A percentile compares a stretch with the other conserved stretches of the same genome.
These are phyloP conservation scores for Patagioenas fasciata DNA, from an alignment of 2,113 vertebrate genomes.

Conservation along the genomic window DNA sequence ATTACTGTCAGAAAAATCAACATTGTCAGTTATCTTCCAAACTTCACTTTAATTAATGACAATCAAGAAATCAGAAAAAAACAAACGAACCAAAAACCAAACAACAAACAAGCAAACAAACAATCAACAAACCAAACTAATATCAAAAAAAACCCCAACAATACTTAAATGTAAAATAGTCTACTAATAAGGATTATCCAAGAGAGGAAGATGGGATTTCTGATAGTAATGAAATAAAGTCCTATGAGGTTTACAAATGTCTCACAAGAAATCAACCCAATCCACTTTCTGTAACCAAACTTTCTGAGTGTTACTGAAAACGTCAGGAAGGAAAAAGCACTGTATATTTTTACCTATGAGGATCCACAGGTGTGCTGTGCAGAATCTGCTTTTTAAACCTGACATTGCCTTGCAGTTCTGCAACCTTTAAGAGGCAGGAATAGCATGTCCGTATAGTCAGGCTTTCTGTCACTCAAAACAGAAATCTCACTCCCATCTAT, in stretches of 20 bases:
- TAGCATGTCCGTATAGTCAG: neutral
- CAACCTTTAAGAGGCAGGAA: neutral
- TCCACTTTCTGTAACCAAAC: neutral
- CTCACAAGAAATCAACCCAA: neutral
- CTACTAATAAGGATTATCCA: neutral
- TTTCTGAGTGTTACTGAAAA: neutral
- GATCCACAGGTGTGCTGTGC: neutral
- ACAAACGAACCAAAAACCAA: neutral
- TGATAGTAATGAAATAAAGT: neutral
- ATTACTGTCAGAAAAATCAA: neutral
- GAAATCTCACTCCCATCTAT: neutral
- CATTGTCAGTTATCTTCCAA: neutral
- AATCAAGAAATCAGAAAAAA: neutral
- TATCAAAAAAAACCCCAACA: neutral
- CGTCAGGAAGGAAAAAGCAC: neutral
- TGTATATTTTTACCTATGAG: neutral
- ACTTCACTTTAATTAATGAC: neutral
- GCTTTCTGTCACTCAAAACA: neutral
- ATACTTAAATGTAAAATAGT: neutral
- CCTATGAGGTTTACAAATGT: neutral
- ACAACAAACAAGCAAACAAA: too few relatives aligned
- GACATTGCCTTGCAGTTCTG: neutral
- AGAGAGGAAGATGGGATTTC: neutral
- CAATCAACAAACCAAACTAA: too few relatives aligned
- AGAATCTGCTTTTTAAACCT: neutral